Conservation (phyloP, 2,888 invertebrate species). For the Perithous albicinctus region DNA sequence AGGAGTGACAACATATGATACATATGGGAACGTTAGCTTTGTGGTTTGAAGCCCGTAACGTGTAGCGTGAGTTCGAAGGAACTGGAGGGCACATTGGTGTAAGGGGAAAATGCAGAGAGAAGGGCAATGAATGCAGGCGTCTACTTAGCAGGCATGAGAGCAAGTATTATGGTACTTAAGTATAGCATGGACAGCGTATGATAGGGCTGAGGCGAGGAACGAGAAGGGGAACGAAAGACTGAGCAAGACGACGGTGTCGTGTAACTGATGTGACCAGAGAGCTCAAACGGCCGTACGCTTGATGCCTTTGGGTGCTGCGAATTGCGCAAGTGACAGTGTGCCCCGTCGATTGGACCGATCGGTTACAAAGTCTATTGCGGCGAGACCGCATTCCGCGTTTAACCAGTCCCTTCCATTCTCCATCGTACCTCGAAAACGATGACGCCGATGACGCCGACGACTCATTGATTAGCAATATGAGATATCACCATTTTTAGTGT, state of each 20-base stretch:
- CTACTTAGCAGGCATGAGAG: constrained; percentile 49
- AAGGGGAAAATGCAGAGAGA: constrained; percentile 57
- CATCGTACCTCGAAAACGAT: constrained; percentile 73
- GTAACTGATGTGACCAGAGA: constrained; percentile 77
- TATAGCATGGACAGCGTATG: constrained; percentile 48
- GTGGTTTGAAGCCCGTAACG: constrained; percentile 84
- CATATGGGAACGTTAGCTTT: constrained; percentile 84
- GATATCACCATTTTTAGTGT: constrained; percentile 13
- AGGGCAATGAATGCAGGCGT: constrained; percentile 59
- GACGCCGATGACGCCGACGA: constrained; percentile 7
- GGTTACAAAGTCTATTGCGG: constrained; percentile 80
- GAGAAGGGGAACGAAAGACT: constrained; percentile 60
- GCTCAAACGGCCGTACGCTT: constrained; percentile 70
- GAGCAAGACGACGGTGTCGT: constrained; percentile 72
- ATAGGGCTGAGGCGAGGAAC: constrained; percentile 33
- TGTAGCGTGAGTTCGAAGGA: constrained; percentile 74
- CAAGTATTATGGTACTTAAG: constrained; percentile 61
- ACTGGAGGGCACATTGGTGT: constrained; percentile 64
- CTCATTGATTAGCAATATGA: constrained; percentile 39
- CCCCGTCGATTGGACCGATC: constrained; percentile 73
- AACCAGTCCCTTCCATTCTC: constrained; percentile 77
- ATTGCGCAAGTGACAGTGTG: constrained; percentile 69
- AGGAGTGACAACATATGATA: constrained; percentile 82
- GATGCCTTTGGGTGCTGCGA: constrained; percentile 59
- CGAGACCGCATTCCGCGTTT: constrained; percentile 80